Percentiles rank a stretch among this genome's conserved stretches.
These are phyloP conservation scores for Caenorhabditis uteleia DNA, from an alignment of 2,888 invertebrate species.

Conservation along the genomic window DNA sequence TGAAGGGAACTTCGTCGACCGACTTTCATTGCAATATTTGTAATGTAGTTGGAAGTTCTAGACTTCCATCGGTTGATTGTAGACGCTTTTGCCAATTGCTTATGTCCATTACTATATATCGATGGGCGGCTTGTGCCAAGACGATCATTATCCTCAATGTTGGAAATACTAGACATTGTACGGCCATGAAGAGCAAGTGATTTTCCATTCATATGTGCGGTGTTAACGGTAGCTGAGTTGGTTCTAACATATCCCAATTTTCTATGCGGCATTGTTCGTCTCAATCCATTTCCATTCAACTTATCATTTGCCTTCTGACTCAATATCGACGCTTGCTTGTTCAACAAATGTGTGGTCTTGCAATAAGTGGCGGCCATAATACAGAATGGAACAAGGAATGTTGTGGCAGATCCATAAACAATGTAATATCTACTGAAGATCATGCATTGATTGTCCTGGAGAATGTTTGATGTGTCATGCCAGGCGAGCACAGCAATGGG, in stretches of 20 bases:
- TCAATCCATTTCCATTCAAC: constrained; percentile 57
- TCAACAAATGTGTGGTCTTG: constrained; percentile 85
- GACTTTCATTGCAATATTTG: constrained; percentile 47
- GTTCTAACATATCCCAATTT: constrained; percentile 57
- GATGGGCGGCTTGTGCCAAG: constrained; percentile 29
- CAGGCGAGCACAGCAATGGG: constrained; percentile 77
- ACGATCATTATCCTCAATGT: constrained; percentile 16
- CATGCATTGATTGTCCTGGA: constrained; percentile 70
- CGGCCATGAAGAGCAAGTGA: constrained; percentile 15
- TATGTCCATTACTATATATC: constrained; percentile 37
- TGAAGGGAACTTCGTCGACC: constrained; percentile 50
- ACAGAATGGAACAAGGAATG: constrained; percentile 91
- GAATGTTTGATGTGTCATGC: constrained; percentile 72
- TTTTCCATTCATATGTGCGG: constrained; percentile 20
- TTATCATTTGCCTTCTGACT: constrained; percentile 54
- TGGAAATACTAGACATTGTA: constrained; percentile 19
- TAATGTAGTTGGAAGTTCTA: constrained; percentile 46
- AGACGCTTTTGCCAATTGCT: constrained; percentile 37
- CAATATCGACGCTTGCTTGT: constrained; percentile 71
- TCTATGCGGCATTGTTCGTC: constrained; percentile 60
- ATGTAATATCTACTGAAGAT: constrained; percentile 68
- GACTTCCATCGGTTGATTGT: constrained; percentile 43
- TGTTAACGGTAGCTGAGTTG: constrained; percentile 31
- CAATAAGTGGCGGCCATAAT: constrained; percentile 96
- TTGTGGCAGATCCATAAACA: constrained; percentile 83